Evolutionary conservation across 2,113 vertebrate genomes (phyloP).

Genomic region (Mastomys natalensis): DNA sequence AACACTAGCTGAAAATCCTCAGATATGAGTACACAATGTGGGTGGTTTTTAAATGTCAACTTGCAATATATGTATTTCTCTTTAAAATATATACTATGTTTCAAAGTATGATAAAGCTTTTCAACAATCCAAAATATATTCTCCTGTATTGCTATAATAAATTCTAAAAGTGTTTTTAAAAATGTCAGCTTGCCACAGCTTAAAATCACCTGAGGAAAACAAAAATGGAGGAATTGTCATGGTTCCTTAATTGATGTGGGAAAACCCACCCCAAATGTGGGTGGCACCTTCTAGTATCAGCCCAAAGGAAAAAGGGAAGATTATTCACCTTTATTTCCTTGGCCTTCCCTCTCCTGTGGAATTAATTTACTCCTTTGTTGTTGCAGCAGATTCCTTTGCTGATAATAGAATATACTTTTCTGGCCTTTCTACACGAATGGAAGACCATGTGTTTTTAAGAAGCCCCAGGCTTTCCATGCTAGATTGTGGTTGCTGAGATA

Average conservation of each 20-base stretch:
- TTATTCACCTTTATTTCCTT: neutral
- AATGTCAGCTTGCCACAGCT: neutral
- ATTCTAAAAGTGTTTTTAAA: too few relatives aligned
- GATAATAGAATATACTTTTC: neutral
- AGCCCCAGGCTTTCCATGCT: neutral
- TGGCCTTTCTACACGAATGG: neutral
- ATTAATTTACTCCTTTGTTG: neutral
- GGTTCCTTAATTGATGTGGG: neutral
- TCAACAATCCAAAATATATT: too few relatives aligned
- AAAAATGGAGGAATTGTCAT: neutral
- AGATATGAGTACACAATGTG: neutral
- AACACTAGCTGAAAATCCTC: neutral
- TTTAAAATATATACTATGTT: too few relatives aligned
- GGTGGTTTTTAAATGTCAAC: neutral
- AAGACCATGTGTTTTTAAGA: neutral
- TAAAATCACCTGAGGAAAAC: neutral
- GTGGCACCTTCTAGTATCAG: neutral
- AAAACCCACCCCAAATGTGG: neutral
- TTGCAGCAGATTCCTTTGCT: neutral
- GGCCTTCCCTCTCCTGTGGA: neutral
- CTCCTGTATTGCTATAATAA: too few relatives aligned
- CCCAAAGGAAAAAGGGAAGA: neutral
- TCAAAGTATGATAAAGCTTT: too few relatives aligned
- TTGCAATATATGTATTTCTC: neutral
- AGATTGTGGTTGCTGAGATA: neutral